Base-by-base conservation (phyloP, 2,113 vertebrate species). In the Cyprinodon tularosa region DNA sequence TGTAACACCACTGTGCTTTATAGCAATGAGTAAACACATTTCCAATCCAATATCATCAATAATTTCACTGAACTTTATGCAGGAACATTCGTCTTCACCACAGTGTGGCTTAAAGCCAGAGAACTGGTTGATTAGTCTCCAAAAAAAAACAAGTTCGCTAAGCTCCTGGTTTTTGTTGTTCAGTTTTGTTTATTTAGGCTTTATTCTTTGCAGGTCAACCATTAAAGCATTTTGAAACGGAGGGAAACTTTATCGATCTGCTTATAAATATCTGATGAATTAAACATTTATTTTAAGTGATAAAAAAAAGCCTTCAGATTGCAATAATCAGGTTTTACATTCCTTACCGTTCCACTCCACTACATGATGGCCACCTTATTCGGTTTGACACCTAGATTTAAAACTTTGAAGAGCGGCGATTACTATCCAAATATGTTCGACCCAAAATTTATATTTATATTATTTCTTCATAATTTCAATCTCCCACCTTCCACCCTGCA, bases 11-110 rank as follows among this genome's bases (percentile, higher is more conserved):
- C 64, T 9, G 42, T 29, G 64, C 29, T 29, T 20, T 22, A 44
- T 45, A 66, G 64, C 64, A 66, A 45, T 22, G 64, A 45, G 64
- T 45, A 66, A 66, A 66, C 64, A 59, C 57, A 22, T 70, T 70
- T 70, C 38, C 48, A 59, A 40, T 59, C 38, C 50, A 59, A 40
- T 40, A 40, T 69, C 64, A 66, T 66, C 50, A 57, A n/a, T 69
- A 40, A 57, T 69, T n/a, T 37, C 50, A 69, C 37, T 69, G 37
- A 59, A 59, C 48, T 57, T 69, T 57, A 57, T 69, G 50, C 67
- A 70, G 50, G 1, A 40, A 40, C 68, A 70, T 70, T 69, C 38
- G 20, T 70, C 68, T 59, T 66, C 22, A 66, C 64, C 53, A 59
- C 20, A 29, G 57, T 42, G 53, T 70, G 53, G 38, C 53, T 42